Conservation (phyloP, 2,113 vertebrate species). For the Castor canadensis region DNA sequence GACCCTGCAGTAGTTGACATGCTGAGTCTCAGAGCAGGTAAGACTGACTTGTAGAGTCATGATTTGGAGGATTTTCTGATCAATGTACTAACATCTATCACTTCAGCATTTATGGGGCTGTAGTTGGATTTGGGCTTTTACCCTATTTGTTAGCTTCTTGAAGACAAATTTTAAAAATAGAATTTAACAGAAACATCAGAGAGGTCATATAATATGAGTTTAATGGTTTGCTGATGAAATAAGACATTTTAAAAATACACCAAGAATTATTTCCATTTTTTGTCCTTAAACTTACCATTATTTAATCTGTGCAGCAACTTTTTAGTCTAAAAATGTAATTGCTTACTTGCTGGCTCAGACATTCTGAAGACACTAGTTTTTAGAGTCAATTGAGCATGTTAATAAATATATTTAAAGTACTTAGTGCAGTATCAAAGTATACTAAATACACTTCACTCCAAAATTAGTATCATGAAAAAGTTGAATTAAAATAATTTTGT, state of each 20-base stretch:
- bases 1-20: neutral
- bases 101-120: neutral
- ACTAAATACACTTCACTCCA: neutral
- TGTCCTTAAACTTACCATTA: neutral
- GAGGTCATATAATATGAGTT: neutral
- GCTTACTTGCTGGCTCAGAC: neutral
- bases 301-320: neutral
- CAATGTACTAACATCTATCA: neutral
- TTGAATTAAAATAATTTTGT: neutral
- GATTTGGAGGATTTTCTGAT: constrained; percentile 15
- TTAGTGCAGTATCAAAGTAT: neutral
- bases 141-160: constrained; percentile 28
- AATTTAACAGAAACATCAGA: neutral
- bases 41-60: neutral
- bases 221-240: neutral
- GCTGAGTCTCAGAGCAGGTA: neutral
- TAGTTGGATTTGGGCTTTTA: neutral
- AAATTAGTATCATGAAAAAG: neutral
- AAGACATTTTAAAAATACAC: neutral
- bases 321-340: neutral
- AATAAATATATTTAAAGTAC: neutral
- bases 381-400: neutral
- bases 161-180: constrained; percentile 16
- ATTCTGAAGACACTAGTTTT: neutral
- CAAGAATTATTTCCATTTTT: neutral